Base-by-base conservation (phyloP, 2,888 invertebrate genomes). In the Melangyna quadrimaculata region DNA sequence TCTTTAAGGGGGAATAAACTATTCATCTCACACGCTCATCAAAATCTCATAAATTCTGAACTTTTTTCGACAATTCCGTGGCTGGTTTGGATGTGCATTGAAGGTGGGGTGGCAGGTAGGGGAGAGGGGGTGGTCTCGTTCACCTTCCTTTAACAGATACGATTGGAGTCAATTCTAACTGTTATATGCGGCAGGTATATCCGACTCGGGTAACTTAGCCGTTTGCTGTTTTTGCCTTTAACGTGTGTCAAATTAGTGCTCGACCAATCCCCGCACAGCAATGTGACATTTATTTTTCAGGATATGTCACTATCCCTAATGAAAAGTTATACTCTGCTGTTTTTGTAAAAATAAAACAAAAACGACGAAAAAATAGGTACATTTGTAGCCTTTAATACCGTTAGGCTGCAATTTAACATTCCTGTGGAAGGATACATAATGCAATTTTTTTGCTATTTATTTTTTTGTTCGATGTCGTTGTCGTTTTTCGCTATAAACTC, bases 21-120 rank as follows among this genome's bases (percentile, higher is more conserved):
- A 84, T 84, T 84, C 84, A 84, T 84, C 84, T 67, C 84, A 84
- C 84, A 84, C 71, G 89, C 90, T 90, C 90, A 90, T 90, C 90
- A 90, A 90, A 90, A 90, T 89, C 90, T 90, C 90, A 90, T 90
- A 90, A 90, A 90, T 90, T 90, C 89, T 87, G 89, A 88, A 89
- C 89, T 90, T 89, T 88, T 63, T 78, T 59, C 48, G 48, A 27
- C 70, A 51, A 51, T 67, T 22, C 35, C 51, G 43, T 55, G 19
- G 59, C n/a, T 14, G 3, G 22, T 14, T 22, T 40, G 19, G 17
- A 12, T 61, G 3, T 43, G 29, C 43, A 27, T 45, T 61, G n/a
- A 9, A 7, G 9, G 29, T 10, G 32, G 5, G 67, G 5, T 14
- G 43, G 40, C 1, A 0, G 35, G 19, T 10, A 4, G 12, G 9